Conservation (phyloP, 2,797 vertebrate species). For the Pteronotus mesoamericanus region DNA sequence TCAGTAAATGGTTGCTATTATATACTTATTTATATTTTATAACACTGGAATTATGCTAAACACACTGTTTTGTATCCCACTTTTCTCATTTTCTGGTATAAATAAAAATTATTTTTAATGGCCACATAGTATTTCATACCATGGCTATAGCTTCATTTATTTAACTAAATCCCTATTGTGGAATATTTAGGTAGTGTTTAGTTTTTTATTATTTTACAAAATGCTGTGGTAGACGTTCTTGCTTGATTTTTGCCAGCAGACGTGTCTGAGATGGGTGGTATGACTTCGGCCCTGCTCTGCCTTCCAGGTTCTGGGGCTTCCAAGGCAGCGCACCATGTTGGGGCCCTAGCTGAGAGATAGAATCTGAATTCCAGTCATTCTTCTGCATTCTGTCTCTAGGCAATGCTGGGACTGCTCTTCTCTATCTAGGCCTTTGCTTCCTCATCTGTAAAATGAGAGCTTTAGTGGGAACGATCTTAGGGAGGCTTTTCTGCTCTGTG, state of each 20-base stretch:
- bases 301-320: not conserved
- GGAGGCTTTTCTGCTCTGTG: not conserved
- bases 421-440: not conserved
- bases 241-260: not conserved
- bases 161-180: not conserved
- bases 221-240: not conserved
- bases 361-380: not conserved
- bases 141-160: not conserved
- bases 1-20: not conserved
- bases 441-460: not conserved
- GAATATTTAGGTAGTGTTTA: not conserved
- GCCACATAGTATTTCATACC: not conserved
- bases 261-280: not conserved
- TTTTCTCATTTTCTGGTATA: not conserved
- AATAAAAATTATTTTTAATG: slow-evolving; percentile 24
- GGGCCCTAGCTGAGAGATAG: not conserved
- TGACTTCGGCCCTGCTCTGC: not conserved
- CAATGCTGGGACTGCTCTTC: not conserved
- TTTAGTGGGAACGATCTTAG: not conserved
- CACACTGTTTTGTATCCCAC: not conserved
- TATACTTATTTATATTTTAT: not conserved
- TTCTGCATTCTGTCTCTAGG: not conserved
- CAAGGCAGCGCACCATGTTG: not conserved
- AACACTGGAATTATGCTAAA: not conserved
- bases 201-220: not conserved